phyloP scores from a whole-genome alignment of 2,888 invertebrate genomes.

The Callyntrura sp. region DNA sequence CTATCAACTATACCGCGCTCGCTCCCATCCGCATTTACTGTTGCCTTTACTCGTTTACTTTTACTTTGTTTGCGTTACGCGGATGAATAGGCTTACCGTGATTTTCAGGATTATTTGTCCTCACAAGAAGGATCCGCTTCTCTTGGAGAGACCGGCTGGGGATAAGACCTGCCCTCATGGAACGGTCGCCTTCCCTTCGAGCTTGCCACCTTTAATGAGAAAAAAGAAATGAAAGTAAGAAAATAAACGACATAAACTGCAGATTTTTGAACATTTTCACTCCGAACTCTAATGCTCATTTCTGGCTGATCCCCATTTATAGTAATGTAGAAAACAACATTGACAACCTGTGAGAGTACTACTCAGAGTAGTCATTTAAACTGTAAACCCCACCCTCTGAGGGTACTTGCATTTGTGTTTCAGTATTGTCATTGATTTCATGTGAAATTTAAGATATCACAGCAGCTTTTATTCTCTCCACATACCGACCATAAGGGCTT shows the following conservation, averaged over 20 bases:
- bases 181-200: conserved; percentile 94
- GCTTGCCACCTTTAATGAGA: conserved; percentile 93
- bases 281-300: too few species aligned
- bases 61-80: not conserved
- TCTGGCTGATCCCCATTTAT: too few species aligned
- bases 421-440: too few species aligned
- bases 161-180: conserved; percentile 97
- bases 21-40: not conserved
- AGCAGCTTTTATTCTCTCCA: too few species aligned
- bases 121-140: conserved; percentile 92
- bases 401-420: too few species aligned
- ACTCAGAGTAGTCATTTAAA: too few species aligned
- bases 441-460: too few species aligned
- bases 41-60: not conserved
- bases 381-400: too few species aligned
- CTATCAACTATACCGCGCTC: not conserved
- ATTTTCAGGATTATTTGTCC: conserved; percentile 88
- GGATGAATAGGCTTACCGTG: conserved; percentile 87
- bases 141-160: conserved; percentile 97
- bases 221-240: not conserved
- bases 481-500: too few species aligned
- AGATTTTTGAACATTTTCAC: too few species aligned
- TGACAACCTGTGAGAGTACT: too few species aligned
- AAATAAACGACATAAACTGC: not conserved
- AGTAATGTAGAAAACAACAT: too few species aligned